Evolutionary conservation across 2,797 vertebrate genomes (phyloP).

Genomic region (Typhlichthys eigenmanni): DNA sequence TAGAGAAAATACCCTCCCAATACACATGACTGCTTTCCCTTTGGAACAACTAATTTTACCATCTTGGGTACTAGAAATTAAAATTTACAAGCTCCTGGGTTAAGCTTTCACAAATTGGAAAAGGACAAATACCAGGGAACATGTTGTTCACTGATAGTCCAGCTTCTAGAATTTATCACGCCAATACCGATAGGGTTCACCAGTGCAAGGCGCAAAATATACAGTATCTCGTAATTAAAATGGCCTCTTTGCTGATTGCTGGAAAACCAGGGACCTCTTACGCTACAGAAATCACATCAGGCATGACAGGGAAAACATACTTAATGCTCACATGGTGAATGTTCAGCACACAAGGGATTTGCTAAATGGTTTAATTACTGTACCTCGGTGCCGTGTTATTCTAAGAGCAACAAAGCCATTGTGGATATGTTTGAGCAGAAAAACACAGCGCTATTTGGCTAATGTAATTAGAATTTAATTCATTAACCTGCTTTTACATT

Average conservation of each 20-base stretch:
- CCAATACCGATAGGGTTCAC: constrained; percentile 32
- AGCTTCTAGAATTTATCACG: constrained; percentile 41
- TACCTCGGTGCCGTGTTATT: constrained; percentile 8
- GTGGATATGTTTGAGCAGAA: too few species aligned
- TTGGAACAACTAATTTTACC: constrained; percentile 1
- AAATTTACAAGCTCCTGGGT: background rate
- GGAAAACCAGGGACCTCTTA: constrained; percentile 31
- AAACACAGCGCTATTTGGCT: too few species aligned
- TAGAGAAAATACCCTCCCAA: too few species aligned
- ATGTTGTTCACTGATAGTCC: constrained; percentile 24
- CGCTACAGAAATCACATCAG: constrained; percentile 20
- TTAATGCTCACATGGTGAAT: background rate
- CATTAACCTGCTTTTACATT: constrained; percentile 31
- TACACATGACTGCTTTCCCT: background rate
- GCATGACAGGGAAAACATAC: constrained; percentile 16
- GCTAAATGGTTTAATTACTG: constrained; percentile 9
- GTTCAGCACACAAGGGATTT: constrained; percentile 13
- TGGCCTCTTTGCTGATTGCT: constrained; percentile 26
- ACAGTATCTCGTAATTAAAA: constrained; percentile 23
- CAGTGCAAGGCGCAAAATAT: constrained; percentile 41
- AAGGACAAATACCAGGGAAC: constrained; percentile 34
- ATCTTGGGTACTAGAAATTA: constrained; percentile 10
- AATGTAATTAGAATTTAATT: constrained; percentile 12
- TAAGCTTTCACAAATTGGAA: constrained; percentile 9
- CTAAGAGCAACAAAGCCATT: background rate